Percentiles rank a stretch among this genome's conserved stretches.
phyloP scores from a whole-genome alignment of 2,888 invertebrate genomes.

The Drosophila affinis region DNA sequence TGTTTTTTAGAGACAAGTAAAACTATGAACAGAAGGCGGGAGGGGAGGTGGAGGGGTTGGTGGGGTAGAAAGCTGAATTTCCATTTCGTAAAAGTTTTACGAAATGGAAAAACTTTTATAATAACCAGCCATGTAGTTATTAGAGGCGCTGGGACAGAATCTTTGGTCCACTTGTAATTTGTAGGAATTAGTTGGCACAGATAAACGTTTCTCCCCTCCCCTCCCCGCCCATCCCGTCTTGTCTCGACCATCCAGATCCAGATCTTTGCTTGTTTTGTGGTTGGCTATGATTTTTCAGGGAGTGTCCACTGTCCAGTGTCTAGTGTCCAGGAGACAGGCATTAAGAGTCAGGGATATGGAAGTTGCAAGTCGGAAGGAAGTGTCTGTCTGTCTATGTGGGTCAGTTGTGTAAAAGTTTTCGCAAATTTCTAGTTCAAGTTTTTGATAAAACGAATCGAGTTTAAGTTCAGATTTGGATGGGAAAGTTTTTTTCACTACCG shows the following conservation, averaged over 20 bases:
- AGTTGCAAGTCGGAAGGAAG: background rate
- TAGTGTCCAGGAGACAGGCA: background rate
- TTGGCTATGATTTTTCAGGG: background rate
- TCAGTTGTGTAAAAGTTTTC: conserved; percentile 34
- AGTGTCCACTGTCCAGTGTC: too few relatives aligned
- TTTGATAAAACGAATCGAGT: conserved; percentile 13
- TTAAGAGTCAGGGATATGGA: background rate
- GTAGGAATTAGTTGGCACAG: conserved; percentile 50
- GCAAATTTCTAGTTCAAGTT: conserved; percentile 20
- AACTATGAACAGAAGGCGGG: background rate
- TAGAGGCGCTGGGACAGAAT: conserved; percentile 53
- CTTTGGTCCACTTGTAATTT: conserved; percentile 53
- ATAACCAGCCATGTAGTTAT: conserved; percentile 65
- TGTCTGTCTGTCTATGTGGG: conserved; percentile 27
- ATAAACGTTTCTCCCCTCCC: conserved; percentile 35
- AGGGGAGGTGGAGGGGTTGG: background rate
- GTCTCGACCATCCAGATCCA: background rate
- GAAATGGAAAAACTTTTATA: conserved; percentile 70
- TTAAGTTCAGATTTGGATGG: conserved; percentile 13
- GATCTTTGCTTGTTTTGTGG: background rate
- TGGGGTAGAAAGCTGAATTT: conserved; percentile 33
- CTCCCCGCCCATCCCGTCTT: background rate
- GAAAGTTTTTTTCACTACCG: background rate
- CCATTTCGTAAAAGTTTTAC: conserved; percentile 54
- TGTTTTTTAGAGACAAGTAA: conserved; percentile 6